Base-by-base conservation (phyloP, 1,140 invertebrate species). In the Chrysomallon squamiferum region DNA sequence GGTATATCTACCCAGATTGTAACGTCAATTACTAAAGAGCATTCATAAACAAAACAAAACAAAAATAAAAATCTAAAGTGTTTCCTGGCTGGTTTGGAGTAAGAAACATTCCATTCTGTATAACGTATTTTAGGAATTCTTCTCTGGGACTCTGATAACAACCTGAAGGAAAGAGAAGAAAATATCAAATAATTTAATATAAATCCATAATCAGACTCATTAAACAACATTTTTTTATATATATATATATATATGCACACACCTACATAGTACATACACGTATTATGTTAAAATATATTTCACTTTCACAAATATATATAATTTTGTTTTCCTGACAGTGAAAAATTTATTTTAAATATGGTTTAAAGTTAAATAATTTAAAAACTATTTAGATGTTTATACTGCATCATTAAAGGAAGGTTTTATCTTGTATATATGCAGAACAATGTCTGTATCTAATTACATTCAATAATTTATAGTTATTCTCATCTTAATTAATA, bases 101-200 rank as follows among this genome's bases (percentile, higher is more conserved):
- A n/a, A n/a, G n/a, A n/a, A n/a, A n/a, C n/a, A n/a, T n/a, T n/a
- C n/a, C n/a, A n/a, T n/a, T n/a, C n/a, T n/a, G n/a, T n/a, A n/a
- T n/a, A n/a, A n/a, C n/a, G 27, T 30, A 52, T 29, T 41, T 66
- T 63, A 66, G 50, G 60, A 71, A 43, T 66, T 71, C 47, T 74
- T 74, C 59, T 70, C 45, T 33, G 72, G 65, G 30, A 68, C 58
- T 43, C 71, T 74, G 33, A 74, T 64, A 20, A 71, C 65, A 43
- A 74, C 68, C 72, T 74, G 59, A 35, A 66, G 66, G 7, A 56
- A 7, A 69, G 41, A 20, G 3, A 32, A 25, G 45, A 18, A 50
- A 56, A 27, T 3, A 4, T 41, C 32, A 15, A n/a, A 60, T 5
- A n/a, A 47, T n/a, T 1, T 47, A 20, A 22, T 3, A 47, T 22